Conservation (phyloP, 2,888 invertebrate genomes). For the Ormyrus rosae region DNA sequence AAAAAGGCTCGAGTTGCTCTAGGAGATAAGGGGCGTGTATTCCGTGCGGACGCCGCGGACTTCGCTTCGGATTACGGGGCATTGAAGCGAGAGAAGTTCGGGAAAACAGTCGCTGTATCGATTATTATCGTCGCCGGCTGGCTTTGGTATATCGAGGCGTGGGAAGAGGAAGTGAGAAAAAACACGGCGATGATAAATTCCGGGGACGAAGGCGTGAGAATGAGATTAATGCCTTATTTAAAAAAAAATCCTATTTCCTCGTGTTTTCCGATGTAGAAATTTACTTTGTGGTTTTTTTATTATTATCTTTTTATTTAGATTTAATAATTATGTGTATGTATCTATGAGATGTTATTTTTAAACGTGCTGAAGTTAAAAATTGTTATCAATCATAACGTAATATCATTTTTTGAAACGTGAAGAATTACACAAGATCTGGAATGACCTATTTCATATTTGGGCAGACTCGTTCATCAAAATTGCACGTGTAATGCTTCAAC, state of each 20-base stretch:
- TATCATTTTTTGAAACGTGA: constrained; percentile 12
- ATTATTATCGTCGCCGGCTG: neutral
- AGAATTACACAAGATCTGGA: constrained; percentile 13
- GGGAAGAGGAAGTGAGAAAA: constrained; percentile 44
- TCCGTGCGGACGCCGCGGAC: neutral
- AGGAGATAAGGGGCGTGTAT: constrained; percentile 25
- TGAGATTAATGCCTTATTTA: neutral
- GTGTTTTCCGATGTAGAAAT: constrained; percentile 1
- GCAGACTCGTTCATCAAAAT: neutral
- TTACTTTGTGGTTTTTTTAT: neutral
- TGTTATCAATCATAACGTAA: constrained; percentile 9
- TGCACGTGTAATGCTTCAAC: too few species aligned
- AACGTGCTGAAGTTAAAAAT: constrained; percentile 4
- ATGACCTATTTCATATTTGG: neutral
- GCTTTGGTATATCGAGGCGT: neutral
- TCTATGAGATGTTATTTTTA: too few species aligned
- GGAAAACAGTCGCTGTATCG: constrained; percentile 12
- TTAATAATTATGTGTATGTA: too few species aligned
- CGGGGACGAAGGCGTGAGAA: neutral
- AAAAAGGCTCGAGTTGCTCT: neutral
- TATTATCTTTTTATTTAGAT: too few species aligned
- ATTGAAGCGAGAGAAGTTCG: neutral
- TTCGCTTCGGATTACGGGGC: neutral
- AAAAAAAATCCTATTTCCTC: neutral
- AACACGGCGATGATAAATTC: constrained; percentile 5